Evolutionary conservation across 2,113 vertebrate genomes (phyloP).

Genomic region (Todiramphus chloris): DNA sequence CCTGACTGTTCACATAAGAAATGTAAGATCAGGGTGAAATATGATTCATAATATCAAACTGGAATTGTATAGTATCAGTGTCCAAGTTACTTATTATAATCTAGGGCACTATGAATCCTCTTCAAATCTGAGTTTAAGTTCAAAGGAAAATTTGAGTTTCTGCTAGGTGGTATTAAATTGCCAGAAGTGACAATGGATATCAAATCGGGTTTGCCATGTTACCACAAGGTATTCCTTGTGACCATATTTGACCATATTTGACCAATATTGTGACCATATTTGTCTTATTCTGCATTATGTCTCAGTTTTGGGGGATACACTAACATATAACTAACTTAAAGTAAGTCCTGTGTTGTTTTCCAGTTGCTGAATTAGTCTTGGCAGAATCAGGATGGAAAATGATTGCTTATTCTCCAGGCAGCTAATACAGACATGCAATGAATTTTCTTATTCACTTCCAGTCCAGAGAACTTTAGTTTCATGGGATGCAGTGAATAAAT

Average conservation of each 20-base stretch:
- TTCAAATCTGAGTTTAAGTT: neutral
- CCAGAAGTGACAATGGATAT: neutral
- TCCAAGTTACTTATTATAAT: neutral
- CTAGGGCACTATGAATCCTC: neutral
- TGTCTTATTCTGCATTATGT: neutral
- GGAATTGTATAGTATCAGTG: neutral
- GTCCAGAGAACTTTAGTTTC: neutral
- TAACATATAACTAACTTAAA: neutral
- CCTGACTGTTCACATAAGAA: neutral
- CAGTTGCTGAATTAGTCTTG: neutral
- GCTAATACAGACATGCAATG: neutral
- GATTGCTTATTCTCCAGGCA: neutral
- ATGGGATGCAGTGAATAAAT: neutral
- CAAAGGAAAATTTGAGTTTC: neutral
- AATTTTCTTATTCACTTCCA: neutral
- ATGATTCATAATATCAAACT: neutral
- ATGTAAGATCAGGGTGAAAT: neutral
- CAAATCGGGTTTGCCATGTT: neutral
- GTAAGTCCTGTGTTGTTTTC: neutral
- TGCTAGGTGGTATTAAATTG: neutral
- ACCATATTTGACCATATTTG: neutral
- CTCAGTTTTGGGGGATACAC: neutral
- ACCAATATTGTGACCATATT: neutral
- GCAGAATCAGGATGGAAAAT: neutral
- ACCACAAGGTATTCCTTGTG: neutral